Conservation (phyloP, 1,140 invertebrate genomes). For the Bombus soroeensis region DNA sequence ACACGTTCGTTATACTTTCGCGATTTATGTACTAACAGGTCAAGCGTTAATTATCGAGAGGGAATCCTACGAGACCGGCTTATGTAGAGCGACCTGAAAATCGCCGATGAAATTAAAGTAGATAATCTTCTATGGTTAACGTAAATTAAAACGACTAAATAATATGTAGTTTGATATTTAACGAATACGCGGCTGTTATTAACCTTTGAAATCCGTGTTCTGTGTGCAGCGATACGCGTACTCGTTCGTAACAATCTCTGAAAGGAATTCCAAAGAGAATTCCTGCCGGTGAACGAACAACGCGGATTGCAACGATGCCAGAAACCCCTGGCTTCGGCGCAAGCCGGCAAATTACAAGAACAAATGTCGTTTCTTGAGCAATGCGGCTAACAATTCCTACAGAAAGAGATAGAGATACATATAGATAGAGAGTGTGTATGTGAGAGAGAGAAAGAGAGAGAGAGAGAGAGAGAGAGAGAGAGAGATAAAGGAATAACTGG, state of each 20-base stretch:
- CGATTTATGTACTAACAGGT: background rate
- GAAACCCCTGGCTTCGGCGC: background rate
- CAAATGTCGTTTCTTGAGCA: conserved; percentile 33
- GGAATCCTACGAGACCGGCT: background rate
- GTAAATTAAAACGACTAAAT: background rate
- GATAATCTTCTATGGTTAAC: background rate
- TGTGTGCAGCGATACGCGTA: background rate
- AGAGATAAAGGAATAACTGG: background rate
- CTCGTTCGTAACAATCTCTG: background rate
- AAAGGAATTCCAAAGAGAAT: conserved; percentile 18
- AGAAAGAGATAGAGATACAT: background rate
- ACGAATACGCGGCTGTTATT: background rate
- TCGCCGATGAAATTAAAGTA: background rate
- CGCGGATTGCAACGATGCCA: conserved; percentile 22
- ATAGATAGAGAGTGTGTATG: background rate
- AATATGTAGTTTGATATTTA: background rate
- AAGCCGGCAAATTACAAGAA: conserved; percentile 31
- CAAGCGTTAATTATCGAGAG: conserved; percentile 11
- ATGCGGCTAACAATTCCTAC: conserved; percentile 8
- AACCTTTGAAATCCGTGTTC: background rate
- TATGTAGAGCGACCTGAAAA: background rate
- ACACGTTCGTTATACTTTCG: background rate
- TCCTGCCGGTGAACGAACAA: conserved; percentile 2
- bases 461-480: background rate
- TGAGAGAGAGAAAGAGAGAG: background rate